Conservation (phyloP, 1,140 invertebrate species). For the Conus betulinus region DNA sequence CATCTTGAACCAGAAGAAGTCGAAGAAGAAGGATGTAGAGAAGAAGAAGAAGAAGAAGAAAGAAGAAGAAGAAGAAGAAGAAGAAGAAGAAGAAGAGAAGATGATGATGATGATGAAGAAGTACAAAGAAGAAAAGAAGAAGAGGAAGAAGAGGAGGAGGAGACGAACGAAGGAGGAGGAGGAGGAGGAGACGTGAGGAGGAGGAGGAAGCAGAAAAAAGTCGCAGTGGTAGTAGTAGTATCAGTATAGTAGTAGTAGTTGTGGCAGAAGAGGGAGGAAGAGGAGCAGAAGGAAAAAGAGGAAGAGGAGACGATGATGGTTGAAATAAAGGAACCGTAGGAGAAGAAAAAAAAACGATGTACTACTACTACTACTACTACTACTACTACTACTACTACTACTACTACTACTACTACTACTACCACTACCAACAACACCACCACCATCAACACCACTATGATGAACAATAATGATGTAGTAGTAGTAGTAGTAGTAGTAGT, state of each 20-base stretch:
- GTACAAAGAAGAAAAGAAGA: not conserved
- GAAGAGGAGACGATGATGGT: not conserved
- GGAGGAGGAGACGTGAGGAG: not conserved
- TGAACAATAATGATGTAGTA: too few relatives aligned
- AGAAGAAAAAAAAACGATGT: too few relatives aligned
- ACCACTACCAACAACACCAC: too few relatives aligned
- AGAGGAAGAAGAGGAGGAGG: not conserved
- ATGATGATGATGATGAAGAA: not conserved
- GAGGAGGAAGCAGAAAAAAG: not conserved
- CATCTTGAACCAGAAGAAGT: too few relatives aligned
- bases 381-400: too few relatives aligned
- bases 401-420: too few relatives aligned
- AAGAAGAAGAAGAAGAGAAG: not conserved
- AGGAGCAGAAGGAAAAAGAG: not conserved
- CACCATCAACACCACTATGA: too few relatives aligned
- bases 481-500: too few relatives aligned
- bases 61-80: not conserved
- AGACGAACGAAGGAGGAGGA: constrained; percentile 13
- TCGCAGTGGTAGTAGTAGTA: too few relatives aligned
- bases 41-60: not conserved
- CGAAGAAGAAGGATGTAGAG: not conserved
- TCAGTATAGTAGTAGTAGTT: too few relatives aligned
- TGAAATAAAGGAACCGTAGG: too few relatives aligned
- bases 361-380: too few relatives aligned
- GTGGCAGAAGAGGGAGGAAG: not conserved